Base-by-base conservation (phyloP, 2,797 vertebrate species). In the Peromyscus aztecus region DNA sequence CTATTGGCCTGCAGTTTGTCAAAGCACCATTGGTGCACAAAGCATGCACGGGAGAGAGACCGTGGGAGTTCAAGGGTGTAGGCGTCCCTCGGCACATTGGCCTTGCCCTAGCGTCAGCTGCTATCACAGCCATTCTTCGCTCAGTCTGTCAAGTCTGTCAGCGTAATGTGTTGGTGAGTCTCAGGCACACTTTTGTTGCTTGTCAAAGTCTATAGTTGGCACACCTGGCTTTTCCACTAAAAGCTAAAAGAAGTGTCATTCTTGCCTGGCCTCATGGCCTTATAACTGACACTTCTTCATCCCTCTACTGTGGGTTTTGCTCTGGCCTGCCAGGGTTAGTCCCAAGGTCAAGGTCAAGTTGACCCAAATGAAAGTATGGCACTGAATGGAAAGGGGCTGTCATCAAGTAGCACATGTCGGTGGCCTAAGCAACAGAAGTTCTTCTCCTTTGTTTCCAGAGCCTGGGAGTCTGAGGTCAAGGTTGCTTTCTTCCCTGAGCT, bases 101-200 rank as follows among this genome's bases (percentile, higher is more conserved):
- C 78, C 59, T 23, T 86, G 40, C 6, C 52, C 81, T 6, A 7
- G 0, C 11, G 0, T 86, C 37, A 69, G 52, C 61, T 0, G 0
- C 57, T 6, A 0, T 0, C 6, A 29, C 21, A 14, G 14, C 0
- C 57, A 43, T 93, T 61, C 77, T 94, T 67, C 52, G 65, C 91
- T n/a, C 94, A 17, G 76, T 27, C 40, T 55, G 46, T 29, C 31
- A 86, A 24, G n/a, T n/a, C n/a, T 40, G 40, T 40, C 40, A 40
- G 4, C 0, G 0, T 3, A n/a, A 55, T 17, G 31, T 43, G n/a
- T 52, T 34, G 9, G 4, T 43, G 57, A 91, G 19, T 71, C 80
- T 3, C 46, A 55, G 49, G 14, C 5, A 16, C 23, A 34, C 78
- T 59, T 84, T 9, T 46, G 81, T 76, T 67, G 23, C 67, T 12